Evolutionary conservation across 2,888 invertebrate species (phyloP).

Genomic region (Andricus curvator): DNA sequence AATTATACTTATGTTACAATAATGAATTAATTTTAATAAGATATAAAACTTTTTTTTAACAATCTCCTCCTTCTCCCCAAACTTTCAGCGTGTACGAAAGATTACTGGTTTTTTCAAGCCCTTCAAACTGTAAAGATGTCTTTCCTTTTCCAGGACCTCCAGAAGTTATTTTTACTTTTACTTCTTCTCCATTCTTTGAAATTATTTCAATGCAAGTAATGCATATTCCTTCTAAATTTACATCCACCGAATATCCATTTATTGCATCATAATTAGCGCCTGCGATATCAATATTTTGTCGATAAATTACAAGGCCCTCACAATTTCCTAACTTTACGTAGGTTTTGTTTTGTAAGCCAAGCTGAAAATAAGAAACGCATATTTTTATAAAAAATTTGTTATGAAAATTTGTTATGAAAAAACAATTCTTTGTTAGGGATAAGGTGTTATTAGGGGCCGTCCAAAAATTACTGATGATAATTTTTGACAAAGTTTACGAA

Average conservation of each 20-base stretch:
- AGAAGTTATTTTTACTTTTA: constrained; percentile 32
- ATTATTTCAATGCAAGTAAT: constrained; percentile 36
- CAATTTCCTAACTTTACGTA: not conserved
- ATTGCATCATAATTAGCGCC: constrained; percentile 2
- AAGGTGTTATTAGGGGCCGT: not conserved
- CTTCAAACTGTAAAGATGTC: constrained; percentile 22
- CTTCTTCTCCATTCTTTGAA: constrained; percentile 13
- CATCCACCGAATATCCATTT: constrained; percentile 30
- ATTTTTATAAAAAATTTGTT: not conserved
- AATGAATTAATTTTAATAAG: not conserved
- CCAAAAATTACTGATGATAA: no score
- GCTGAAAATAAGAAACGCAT: constrained; percentile 25
- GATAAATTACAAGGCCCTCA: constrained; percentile 28
- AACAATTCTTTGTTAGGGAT: not conserved
- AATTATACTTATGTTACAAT: not conserved
- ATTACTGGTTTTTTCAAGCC: not conserved
- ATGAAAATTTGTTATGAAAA: no score
- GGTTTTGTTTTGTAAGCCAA: not conserved
- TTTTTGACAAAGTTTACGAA: no score
- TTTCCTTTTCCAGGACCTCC: constrained; percentile 28
- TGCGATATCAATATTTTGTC: constrained; percentile 33
- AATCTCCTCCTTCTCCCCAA: constrained; percentile 16
- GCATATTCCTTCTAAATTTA: constrained; percentile 38
- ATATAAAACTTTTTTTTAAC: not conserved
- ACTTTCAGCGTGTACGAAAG: constrained; percentile 16